Evolutionary conservation across 2,113 vertebrate genomes (phyloP).

Genomic region (Nycticryphes semicollaris): DNA sequence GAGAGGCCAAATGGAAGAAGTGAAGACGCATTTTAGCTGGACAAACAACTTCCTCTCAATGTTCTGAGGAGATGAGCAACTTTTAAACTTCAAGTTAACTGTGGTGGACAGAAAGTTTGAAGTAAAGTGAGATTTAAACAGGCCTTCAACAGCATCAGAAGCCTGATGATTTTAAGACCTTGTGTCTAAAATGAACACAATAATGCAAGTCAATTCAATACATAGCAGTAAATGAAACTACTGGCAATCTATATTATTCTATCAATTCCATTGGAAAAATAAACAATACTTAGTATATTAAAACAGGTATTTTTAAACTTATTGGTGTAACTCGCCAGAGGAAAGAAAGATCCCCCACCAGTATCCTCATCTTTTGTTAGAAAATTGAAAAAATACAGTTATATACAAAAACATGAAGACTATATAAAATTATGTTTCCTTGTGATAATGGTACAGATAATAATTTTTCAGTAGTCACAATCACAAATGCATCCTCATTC

Average conservation of each 20-base stretch:
- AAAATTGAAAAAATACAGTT: neutral
- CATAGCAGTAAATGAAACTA: neutral
- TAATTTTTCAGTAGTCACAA: conserved; percentile 2
- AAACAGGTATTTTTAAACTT: neutral
- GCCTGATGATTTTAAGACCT: neutral
- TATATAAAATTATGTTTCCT: neutral
- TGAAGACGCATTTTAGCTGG: neutral
- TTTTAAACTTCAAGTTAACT: neutral
- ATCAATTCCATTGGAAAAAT: neutral
- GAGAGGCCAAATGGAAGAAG: neutral
- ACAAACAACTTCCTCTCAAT: neutral
- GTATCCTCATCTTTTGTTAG: neutral
- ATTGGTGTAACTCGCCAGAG: neutral
- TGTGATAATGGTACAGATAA: neutral
- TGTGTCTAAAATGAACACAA: neutral
- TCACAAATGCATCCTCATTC: neutral
- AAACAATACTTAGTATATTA: neutral
- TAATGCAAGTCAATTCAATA: neutral
- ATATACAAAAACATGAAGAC: neutral
- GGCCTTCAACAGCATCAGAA: neutral
- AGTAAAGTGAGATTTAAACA: neutral
- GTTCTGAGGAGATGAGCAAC: neutral
- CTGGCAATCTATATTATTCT: neutral
- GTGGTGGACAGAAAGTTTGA: neutral
- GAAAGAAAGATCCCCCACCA: neutral